Base-by-base conservation (phyloP, 2,888 invertebrate genomes). In the Cacoxenus indagator region DNA sequence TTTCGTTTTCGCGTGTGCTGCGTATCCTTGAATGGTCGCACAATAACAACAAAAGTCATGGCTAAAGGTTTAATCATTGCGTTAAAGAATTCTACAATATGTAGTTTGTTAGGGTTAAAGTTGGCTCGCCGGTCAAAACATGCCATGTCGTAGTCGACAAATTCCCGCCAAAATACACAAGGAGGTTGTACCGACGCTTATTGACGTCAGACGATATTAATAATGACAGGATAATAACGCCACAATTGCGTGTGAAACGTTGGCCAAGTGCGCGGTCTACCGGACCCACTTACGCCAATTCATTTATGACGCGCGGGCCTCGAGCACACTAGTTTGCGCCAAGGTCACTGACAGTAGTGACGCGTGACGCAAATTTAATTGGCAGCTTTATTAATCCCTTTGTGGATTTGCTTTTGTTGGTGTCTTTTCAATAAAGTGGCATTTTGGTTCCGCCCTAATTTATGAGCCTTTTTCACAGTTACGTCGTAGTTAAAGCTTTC, bases 1-100 rank as follows among this genome's bases (percentile, higher is more conserved):
- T 55, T 55, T 55, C 26, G 9, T 55, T 55, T 55, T 55, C 55
- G 55, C 55, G 55, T 55, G 55, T n/a, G 26, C 14, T 55, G 14
- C 11, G 55, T 27, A 27, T 55, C 55, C 55, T 55, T 55, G 55
- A 22, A 22, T 14, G 37, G 8, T 37, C 5, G 37, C 19, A 51
- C 51, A 51, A 5, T 22, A 19, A 51, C 19, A 51, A 51, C 22
- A 51, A 1, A 0, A 51, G 19, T 1, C n/a, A 51, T 5, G 17
- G 14, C 26, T 55, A 22, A 51, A 22, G 27, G 3, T 2, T 27
- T 19, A 26, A 27, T 14, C 55, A 14, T 55, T 6, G n/a, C 48
- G 6, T n/a, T 48, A 8, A 48, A 14, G 6, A 6, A 17, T 48
- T 48, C 17, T 48, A 5, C n/a, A n/a, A 1, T 48, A 6, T 9